Base-by-base conservation (phyloP, 2,113 vertebrate genomes). In the Bos indicus region DNA sequence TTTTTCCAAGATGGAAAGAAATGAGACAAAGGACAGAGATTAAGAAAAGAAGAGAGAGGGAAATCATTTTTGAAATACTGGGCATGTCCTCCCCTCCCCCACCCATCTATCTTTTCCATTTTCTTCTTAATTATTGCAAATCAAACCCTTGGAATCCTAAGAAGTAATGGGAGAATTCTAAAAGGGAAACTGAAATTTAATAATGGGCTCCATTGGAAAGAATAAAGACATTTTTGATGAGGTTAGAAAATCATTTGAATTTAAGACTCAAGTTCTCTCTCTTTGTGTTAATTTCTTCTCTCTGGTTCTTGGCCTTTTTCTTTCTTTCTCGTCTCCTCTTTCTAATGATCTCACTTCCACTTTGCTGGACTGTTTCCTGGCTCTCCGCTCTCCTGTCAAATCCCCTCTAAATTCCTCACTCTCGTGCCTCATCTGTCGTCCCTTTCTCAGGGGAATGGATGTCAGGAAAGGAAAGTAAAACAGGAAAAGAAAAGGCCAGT, bases 391-490 rank as follows among this genome's bases (percentile, higher is more conserved):
- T 57, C 21, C 25, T 54, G 81, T 74, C 80, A 94, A 91, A 94
- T 48, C 86, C 83, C 95, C 92, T 94, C 86, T 92, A 36, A 83
- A 87, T 95, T 95, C 95, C 80, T 94, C 92, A 62, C 74, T 26
- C 57, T 64, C 60, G 56, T 89, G 54, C 77, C 60, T 94, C 86
- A 52, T 95, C 97, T 95, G 28, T 90, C 85, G 59, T 88, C 96
- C 95, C 12, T 95, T 97, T 98, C 98, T 98, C 95, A 97, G 93
- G 60, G 91, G 86, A 97, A 60, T 54, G 56, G 30, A 80, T 93
- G 48, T 88, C 78, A 94, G 67, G 25, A 95, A 94, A 92, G 86
- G 10, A 95, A 88, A 96, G 36, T 46, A 95, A 98, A 95, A 95
- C 82, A 94, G 93, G 74, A 91, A 95, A 88, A 88, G 40, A 88